A percentile compares a stretch with the other conserved stretches of the same genome.
These are phyloP conservation scores for Idaea aversata DNA, from an alignment of 2,888 invertebrate species.

Conservation along the genomic window DNA sequence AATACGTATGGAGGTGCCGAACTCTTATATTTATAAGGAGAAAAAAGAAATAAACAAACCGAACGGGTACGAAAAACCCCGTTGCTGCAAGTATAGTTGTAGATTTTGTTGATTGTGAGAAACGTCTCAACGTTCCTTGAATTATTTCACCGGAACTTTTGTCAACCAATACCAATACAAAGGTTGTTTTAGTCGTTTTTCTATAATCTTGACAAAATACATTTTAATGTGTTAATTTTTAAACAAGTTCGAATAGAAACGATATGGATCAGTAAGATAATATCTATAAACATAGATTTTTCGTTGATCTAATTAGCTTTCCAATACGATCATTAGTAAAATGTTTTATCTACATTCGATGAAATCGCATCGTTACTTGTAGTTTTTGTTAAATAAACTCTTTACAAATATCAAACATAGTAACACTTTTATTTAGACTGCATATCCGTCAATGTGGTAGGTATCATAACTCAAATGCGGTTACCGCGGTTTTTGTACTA, in stretches of 20 bases:
- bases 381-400: no score
- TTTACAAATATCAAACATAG: background rate
- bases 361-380: no score
- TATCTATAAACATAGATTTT: no score
- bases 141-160: conserved; percentile 76
- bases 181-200: no score
- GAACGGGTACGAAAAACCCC: conserved; percentile 62
- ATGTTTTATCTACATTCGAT: no score
- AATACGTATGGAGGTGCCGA: conserved; percentile 71
- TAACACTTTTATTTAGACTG: background rate
- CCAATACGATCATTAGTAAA: no score
- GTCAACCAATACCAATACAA: conserved; percentile 35
- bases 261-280: no score
- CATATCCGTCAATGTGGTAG: background rate
- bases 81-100: conserved; percentile 53
- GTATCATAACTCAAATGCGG: background rate
- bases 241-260: no score
- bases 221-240: no score
- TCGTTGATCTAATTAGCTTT: no score
- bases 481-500: background rate
- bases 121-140: conserved; percentile 67
- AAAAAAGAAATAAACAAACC: conserved; percentile 72
- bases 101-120: conserved; percentile 76
- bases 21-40: conserved; percentile 75
- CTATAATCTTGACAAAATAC: no score